Conservation (phyloP, 2,888 invertebrate species). For the Aproaerema taeniolella region DNA sequence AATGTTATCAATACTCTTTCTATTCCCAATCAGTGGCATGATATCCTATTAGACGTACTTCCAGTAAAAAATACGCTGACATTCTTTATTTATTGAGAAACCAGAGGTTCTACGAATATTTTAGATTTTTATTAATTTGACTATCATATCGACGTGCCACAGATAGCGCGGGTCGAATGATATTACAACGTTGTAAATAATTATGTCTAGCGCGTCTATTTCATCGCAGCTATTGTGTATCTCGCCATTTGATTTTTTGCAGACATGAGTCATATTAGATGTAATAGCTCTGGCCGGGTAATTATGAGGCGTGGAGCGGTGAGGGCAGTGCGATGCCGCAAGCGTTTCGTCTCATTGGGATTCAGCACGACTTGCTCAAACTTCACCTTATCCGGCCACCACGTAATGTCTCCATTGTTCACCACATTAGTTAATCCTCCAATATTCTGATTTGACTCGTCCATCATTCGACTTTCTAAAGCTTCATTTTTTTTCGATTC, state of each 20-base stretch:
- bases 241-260: constrained; percentile 40
- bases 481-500: too few species aligned
- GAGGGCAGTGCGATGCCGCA: too few species aligned
- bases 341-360: constrained; percentile 53
- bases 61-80: too few species aligned
- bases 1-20: constrained; percentile 29
- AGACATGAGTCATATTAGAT: constrained; percentile 48
- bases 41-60: too few species aligned
- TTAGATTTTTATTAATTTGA: too few species aligned
- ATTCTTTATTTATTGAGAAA: too few species aligned
- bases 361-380: constrained; percentile 60
- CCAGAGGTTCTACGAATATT: too few species aligned
- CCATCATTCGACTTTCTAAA: constrained; percentile 16
- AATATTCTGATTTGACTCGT: constrained; percentile 35
- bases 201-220: too few species aligned
- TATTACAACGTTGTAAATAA: too few species aligned
- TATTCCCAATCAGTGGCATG: not conserved
- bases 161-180: too few species aligned
- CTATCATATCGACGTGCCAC: too few species aligned
- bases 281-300: constrained; percentile 42
- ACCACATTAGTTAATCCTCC: constrained; percentile 49
- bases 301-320: constrained; percentile 34
- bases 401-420: constrained; percentile 71
- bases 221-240: constrained; percentile 35
- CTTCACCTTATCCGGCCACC: constrained; percentile 61